Conservation (phyloP, 35 echinoderm and acorn worm species). For the Acanthaster planci region DNA sequence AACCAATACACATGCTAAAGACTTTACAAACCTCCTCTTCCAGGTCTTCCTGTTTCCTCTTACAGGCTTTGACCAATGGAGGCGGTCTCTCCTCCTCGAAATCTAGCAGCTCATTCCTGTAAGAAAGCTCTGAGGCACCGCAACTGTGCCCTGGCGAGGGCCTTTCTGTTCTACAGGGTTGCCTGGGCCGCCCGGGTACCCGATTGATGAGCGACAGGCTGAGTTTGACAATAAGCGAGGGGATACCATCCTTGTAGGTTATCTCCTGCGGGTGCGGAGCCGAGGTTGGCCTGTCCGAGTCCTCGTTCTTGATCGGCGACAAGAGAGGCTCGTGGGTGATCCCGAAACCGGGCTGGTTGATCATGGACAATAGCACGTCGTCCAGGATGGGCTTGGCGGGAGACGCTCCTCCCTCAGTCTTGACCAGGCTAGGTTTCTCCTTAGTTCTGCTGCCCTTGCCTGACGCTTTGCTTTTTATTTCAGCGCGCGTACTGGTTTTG, state of each 20-base stretch:
- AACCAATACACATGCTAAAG: background rate
- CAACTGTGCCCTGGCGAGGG: background rate
- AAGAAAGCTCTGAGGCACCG: background rate
- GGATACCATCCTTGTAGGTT: conserved; percentile 25
- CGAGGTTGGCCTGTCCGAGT: background rate
- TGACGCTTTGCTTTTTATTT: conserved; percentile 3
- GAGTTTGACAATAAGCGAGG: conserved; percentile 36
- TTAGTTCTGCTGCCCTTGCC: conserved; percentile 14
- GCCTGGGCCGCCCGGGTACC: conserved; percentile 2
- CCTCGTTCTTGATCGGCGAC: conserved; percentile 32
- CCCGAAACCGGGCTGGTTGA: background rate
- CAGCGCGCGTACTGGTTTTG: conserved; percentile 20
- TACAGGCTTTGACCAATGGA: conserved; percentile 15
- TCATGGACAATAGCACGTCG: conserved; percentile 26
- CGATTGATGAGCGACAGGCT: background rate
- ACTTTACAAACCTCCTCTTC: conserved; percentile 28
- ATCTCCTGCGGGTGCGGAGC: conserved; percentile 9
- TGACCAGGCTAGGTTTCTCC: conserved; percentile 23
- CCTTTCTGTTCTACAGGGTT: conserved; percentile 16
- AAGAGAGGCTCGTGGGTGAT: conserved; percentile 8
- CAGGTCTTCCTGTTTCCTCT: conserved; percentile 34
- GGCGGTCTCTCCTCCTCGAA: conserved; percentile 39
- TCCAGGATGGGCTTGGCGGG: conserved; percentile 7
- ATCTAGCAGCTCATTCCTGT: conserved; percentile 10
- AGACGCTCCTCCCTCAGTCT: background rate